These are phyloP conservation scores for Myotis davidii DNA, from an alignment of 2,113 vertebrate species.

Conservation along the genomic window DNA sequence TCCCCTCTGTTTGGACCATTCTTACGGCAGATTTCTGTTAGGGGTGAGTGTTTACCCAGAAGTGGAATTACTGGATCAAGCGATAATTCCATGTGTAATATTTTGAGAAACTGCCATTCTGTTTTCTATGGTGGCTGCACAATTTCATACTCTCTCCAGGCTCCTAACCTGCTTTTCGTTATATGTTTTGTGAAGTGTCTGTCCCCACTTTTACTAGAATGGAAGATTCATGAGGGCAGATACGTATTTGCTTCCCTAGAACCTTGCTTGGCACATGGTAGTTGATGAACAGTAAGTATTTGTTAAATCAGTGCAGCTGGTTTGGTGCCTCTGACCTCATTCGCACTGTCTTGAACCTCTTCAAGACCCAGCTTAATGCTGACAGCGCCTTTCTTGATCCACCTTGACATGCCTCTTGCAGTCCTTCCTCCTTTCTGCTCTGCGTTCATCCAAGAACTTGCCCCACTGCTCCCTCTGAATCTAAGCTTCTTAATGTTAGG, in stretches of 20 bases:
- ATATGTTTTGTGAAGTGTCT: not conserved
- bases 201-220: not conserved
- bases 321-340: not conserved
- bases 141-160: not conserved
- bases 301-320: not conserved
- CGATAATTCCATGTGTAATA: not conserved
- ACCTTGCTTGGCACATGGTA: not conserved
- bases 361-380: not conserved
- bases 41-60: not conserved
- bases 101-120: not conserved
- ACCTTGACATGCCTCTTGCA: not conserved
- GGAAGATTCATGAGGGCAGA: not conserved
- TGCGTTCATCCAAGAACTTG: not conserved
- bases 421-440: not conserved
- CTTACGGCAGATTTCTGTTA: not conserved
- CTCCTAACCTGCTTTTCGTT: not conserved
- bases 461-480: not conserved
- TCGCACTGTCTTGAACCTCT: not conserved
- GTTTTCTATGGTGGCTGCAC: not conserved
- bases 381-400: not conserved
- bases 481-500: not conserved
- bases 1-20: not conserved
- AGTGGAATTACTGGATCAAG: not conserved
- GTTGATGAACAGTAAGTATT: not conserved
- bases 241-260: not conserved